phyloP scores from a whole-genome alignment of 2,888 invertebrate species.

The Oxytorus armatus region DNA sequence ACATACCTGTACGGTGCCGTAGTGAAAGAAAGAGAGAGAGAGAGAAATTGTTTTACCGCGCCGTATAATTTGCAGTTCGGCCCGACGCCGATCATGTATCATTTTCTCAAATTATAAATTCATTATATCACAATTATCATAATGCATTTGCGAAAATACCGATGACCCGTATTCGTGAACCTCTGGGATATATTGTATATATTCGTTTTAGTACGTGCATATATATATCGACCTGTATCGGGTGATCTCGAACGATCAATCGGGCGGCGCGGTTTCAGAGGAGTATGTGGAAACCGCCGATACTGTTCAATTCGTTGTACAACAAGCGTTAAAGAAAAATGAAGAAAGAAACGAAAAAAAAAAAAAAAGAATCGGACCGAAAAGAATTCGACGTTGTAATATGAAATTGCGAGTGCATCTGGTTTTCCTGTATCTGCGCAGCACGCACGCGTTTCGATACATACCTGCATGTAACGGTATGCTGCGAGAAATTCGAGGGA shows the following conservation, averaged over 20 bases:
- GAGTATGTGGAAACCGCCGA: background rate
- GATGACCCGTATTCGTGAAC: constrained; percentile 73
- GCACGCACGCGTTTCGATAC: constrained; percentile 28
- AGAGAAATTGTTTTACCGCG: constrained; percentile 79
- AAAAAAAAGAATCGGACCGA: constrained; percentile 3
- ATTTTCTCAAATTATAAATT: constrained; percentile 84
- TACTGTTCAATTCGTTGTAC: background rate
- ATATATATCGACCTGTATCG: constrained; percentile 30
- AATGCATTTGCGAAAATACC: constrained; percentile 81
- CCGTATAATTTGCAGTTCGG: constrained; percentile 81
- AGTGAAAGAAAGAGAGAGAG: constrained; percentile 60
- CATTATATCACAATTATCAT: constrained; percentile 84
- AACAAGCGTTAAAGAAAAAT: constrained; percentile 16
- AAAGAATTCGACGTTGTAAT: constrained; percentile 42
- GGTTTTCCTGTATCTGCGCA: constrained; percentile 39
- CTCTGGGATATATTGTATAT: constrained; percentile 54
- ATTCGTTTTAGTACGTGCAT: constrained; percentile 3
- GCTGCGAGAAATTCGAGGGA: constrained; percentile 43
- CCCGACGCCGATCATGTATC: constrained; percentile 81
- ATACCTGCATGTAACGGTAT: constrained; percentile 42
- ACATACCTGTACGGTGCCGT: background rate
- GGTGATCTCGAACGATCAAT: constrained; percentile 52
- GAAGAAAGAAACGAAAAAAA: constrained; percentile 17
- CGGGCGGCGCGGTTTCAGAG: constrained; percentile 13
- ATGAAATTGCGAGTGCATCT: constrained; percentile 51